These are phyloP conservation scores for Mesorhabditis spiculigera DNA, from an alignment of 2,888 invertebrate species.

Conservation along the genomic window DNA sequence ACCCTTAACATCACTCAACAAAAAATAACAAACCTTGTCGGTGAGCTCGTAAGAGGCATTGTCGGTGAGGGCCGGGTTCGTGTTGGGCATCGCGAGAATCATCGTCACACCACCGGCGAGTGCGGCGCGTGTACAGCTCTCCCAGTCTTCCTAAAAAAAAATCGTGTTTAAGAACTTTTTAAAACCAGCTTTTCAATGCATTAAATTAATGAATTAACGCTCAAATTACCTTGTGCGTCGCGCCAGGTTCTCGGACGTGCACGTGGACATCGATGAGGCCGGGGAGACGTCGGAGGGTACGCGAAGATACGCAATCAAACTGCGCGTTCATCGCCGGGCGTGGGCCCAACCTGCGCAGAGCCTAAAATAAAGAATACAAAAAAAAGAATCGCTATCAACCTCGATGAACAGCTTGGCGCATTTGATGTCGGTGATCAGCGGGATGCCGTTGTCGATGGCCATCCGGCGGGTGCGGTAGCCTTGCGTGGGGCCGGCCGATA, in stretches of 20 bases:
- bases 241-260: constrained; percentile 95
- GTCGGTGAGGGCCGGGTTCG: constrained; percentile 84
- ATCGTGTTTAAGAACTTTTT: neutral
- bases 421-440: constrained; percentile 95
- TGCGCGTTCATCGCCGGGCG: constrained; percentile 44
- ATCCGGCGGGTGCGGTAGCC: constrained; percentile 74
- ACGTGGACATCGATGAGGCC: constrained; percentile 97
- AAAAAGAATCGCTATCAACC: constrained; percentile 63
- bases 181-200: constrained; percentile 65
- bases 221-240: constrained; percentile 80
- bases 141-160: constrained; percentile 78
- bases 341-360: constrained; percentile 33
- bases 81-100: constrained; percentile 94
- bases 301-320: constrained; percentile 91
- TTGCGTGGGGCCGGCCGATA: constrained; percentile 38
- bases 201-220: neutral
- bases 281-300: constrained; percentile 81
- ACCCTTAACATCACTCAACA: constrained; percentile 66
- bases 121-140: constrained; percentile 78
- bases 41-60: constrained; percentile 75
- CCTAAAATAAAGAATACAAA: constrained; percentile 23
- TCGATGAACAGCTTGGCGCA: constrained; percentile 93
- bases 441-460: constrained; percentile 95
- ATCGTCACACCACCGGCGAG: constrained; percentile 87
- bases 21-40: constrained; percentile 66